Evolutionary conservation across 2,888 invertebrate genomes (phyloP).

Genomic region (Geophilus truncorum): DNA sequence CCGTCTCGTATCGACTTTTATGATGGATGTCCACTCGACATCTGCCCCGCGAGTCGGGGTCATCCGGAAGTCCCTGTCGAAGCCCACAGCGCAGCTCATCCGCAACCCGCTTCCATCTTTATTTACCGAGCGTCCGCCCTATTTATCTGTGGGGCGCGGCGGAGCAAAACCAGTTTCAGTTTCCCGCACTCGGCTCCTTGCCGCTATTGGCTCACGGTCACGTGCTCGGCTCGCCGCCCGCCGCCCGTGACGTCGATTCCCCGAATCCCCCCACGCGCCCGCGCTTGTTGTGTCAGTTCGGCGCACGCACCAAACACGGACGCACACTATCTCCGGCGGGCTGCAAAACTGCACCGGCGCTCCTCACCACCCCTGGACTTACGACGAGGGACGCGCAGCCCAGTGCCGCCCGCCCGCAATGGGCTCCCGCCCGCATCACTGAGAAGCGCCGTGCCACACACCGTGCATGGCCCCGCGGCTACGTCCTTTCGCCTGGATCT

Average conservation of each 20-base stretch:
- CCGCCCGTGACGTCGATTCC: neutral
- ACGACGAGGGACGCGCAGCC: neutral
- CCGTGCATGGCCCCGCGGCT: neutral
- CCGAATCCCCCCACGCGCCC: neutral
- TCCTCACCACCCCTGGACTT: neutral
- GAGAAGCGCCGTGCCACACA: neutral
- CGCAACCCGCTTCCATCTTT: neutral
- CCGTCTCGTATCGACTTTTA: no score
- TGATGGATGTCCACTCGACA: neutral
- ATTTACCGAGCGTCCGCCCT: neutral
- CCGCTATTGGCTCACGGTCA: neutral
- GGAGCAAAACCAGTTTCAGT: neutral
- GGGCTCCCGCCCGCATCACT: neutral
- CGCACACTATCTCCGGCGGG: neutral
- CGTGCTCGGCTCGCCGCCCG: neutral
- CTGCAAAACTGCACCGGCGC: neutral
- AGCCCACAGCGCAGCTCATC: neutral
- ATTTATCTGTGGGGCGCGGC: neutral
- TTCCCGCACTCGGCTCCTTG: neutral
- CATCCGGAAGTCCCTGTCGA: neutral
- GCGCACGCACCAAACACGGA: slow-evolving; percentile 15
- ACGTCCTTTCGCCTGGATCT: neutral
- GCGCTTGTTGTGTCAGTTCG: slow-evolving; percentile 3
- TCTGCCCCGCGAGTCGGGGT: neutral
- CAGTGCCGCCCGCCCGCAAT: neutral